phyloP scores from a whole-genome alignment of 2,888 invertebrate genomes.

The Cryptocephalus primarius region DNA sequence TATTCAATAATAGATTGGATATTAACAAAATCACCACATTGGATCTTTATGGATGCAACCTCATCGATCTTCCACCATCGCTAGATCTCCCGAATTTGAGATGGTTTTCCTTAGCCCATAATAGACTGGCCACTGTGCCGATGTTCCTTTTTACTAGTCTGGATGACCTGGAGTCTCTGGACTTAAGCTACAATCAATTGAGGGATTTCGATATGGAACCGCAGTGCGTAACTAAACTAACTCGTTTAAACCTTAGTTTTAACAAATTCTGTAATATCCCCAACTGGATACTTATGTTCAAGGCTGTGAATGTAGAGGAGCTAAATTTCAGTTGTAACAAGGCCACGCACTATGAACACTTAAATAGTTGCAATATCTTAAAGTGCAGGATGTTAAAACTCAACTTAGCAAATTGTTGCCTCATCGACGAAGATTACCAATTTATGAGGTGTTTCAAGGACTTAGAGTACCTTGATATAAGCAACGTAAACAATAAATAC shows the following conservation, averaged over 20 bases:
- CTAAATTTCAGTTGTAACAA: conserved; percentile 20
- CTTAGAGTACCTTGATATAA: conserved; percentile 19
- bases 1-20: too few species aligned
- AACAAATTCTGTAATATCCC: conserved; percentile 18
- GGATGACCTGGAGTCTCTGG: conserved; percentile 13
- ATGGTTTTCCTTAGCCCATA: conserved; percentile 16
- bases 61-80: conserved; percentile 12
- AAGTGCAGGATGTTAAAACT: conserved; percentile 14
- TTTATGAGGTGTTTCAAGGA: conserved; percentile 16
- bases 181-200: conserved; percentile 18
- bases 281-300: conserved; percentile 17
- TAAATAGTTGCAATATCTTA: conserved; percentile 11
- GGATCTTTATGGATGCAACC: conserved; percentile 13
- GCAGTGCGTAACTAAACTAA: conserved; percentile 13
- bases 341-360: conserved; percentile 13
- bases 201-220: conserved; percentile 17
- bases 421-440: conserved; percentile 14
- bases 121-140: conserved; percentile 15
- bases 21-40: conserved; percentile 3
- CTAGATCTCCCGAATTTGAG: conserved; percentile 13
- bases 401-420: conserved; percentile 13
- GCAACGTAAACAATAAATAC: conserved; percentile 11
- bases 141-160: conserved; percentile 18
- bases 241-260: conserved; percentile 14
- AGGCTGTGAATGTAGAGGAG: conserved; percentile 15